Percentiles rank a stretch among this genome's conserved stretches.
Conservation (phyloP, 2,888 invertebrate species). For the Cotesia congregata region DNA sequence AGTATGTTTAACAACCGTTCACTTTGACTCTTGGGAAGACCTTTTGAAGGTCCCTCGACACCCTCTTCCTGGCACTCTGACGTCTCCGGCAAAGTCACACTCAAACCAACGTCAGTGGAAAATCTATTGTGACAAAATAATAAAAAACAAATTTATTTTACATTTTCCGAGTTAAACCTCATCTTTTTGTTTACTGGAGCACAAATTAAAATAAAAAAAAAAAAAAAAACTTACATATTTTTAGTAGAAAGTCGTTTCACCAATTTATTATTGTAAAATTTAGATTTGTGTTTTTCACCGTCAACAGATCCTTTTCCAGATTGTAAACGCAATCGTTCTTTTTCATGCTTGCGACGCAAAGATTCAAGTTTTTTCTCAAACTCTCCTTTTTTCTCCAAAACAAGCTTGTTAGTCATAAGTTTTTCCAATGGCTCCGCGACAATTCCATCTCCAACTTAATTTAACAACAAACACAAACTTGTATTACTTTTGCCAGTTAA, state of each 20-base stretch:
- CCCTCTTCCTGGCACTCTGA: conserved; percentile 72
- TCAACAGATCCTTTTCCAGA: conserved; percentile 75
- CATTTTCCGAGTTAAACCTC: not conserved
- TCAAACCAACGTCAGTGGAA: conserved; percentile 62
- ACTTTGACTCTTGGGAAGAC: conserved; percentile 76
- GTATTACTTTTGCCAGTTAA: not conserved
- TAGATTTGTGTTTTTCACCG: conserved; percentile 77
- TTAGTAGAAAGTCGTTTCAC: conserved; percentile 84
- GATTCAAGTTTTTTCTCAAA: conserved; percentile 90
- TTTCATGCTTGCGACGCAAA: conserved; percentile 85
- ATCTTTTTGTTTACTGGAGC: not conserved
- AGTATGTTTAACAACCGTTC: conserved; percentile 76
- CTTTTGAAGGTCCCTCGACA: conserved; percentile 72
- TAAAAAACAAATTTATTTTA: not conserved
- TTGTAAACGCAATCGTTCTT: conserved; percentile 78
- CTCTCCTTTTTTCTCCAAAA: conserved; percentile 86
- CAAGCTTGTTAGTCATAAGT: conserved; percentile 84
- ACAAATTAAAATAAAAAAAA: conserved; percentile 16
- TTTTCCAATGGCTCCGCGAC: conserved; percentile 84
- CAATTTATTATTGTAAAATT: conserved; percentile 81
- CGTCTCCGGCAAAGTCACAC: conserved; percentile 64
- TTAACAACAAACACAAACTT: conserved; percentile 19
- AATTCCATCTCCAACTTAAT: conserved; percentile 71
- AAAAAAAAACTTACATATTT: conserved; percentile 78
- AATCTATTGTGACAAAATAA: conserved; percentile 51